phyloP scores from a whole-genome alignment of 1,140 invertebrate species.

The Drosophila repleta region DNA sequence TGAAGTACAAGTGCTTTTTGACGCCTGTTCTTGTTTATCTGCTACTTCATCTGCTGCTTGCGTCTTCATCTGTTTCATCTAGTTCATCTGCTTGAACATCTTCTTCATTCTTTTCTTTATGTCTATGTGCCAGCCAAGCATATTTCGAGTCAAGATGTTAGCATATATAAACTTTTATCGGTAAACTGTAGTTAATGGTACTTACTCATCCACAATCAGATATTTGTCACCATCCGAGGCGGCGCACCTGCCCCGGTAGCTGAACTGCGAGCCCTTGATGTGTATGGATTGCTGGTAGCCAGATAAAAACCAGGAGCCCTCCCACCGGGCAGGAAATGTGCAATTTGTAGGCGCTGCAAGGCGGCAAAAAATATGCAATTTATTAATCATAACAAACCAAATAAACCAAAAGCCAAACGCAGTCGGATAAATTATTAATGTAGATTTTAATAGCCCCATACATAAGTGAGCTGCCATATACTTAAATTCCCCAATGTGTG shows the following conservation, averaged over 20 bases:
- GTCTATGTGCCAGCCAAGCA: slow-evolving; percentile 53
- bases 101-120: slow-evolving; percentile 5
- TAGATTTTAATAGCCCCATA: slow-evolving; percentile 40
- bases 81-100: slow-evolving; percentile 18
- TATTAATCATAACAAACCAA: slow-evolving; percentile 34
- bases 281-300: slow-evolving; percentile 91
- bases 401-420: slow-evolving; percentile 31
- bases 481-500: slow-evolving; percentile 40
- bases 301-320: slow-evolving; percentile 93
- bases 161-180: slow-evolving; percentile 50
- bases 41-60: slow-evolving; percentile 9
- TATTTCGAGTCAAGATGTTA: slow-evolving; percentile 59
- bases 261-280: slow-evolving; percentile 90
- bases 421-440: slow-evolving; percentile 3
- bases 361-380: slow-evolving; percentile 45
- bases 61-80: slow-evolving; percentile 3
- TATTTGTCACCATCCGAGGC: slow-evolving; percentile 93
- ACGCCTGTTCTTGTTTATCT: slow-evolving; percentile 25
- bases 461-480: slow-evolving; percentile 37
- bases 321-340: slow-evolving; percentile 90
- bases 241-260: slow-evolving; percentile 91
- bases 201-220: slow-evolving; percentile 92
- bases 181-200: slow-evolving; percentile 61
- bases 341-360: slow-evolving; percentile 87
- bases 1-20: slow-evolving; percentile 36